Percentiles rank a stretch among this genome's conserved stretches.
Evolutionary conservation across 1,140 invertebrate genomes (phyloP).

Genomic region (Steinernema feltiae): DNA sequence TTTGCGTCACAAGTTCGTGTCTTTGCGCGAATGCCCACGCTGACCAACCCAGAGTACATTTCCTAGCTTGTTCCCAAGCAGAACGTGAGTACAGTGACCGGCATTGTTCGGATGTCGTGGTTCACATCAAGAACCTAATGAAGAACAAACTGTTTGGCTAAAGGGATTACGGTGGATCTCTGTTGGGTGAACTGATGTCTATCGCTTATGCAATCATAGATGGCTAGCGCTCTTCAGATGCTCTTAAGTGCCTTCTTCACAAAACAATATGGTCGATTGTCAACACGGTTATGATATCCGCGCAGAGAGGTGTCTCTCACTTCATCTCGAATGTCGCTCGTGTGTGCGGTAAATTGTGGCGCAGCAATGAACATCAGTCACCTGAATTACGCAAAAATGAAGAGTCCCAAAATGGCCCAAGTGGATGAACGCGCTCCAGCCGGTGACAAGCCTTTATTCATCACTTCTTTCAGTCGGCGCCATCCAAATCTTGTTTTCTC

Average conservation of each 20-base stretch:
- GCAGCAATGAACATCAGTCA: background rate
- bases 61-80: background rate
- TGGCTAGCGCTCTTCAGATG: background rate
- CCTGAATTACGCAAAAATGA: background rate
- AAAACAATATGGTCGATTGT: background rate
- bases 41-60: slow-evolving; percentile 7
- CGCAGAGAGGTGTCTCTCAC: background rate
- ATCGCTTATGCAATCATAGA: background rate
- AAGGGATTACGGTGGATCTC: background rate
- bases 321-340: background rate
- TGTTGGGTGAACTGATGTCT: background rate
- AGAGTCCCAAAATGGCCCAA: background rate
- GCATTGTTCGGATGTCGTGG: too few species aligned
- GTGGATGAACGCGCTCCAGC: background rate
- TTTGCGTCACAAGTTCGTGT: background rate
- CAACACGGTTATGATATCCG: slow-evolving; percentile 10
- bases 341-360: background rate
- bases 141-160: background rate
- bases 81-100: background rate
- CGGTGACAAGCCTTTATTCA: background rate
- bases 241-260: slow-evolving; percentile 2
- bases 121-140: too few species aligned
- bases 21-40: background rate
- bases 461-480: background rate
- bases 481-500: slow-evolving; percentile 12